Evolutionary conservation across 2,797 vertebrate species (phyloP).

Genomic region (Amblyopsis hoosieri): DNA sequence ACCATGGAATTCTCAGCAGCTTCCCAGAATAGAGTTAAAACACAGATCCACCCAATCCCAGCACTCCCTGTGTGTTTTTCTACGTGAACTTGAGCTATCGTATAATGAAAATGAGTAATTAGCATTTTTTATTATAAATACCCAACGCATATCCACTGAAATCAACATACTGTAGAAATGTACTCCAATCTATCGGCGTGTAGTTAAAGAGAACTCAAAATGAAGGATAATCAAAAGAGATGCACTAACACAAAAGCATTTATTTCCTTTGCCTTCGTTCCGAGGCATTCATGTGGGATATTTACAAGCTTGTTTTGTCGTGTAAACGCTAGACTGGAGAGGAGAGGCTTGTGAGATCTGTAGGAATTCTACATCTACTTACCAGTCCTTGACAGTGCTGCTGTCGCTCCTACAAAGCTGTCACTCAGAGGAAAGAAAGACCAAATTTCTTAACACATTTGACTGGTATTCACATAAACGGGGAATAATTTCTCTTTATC

Average conservation of each 20-base stretch:
- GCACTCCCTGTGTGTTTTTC: slow-evolving; percentile 62
- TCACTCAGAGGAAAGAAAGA: slow-evolving; percentile 34
- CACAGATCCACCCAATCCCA: slow-evolving; percentile 70
- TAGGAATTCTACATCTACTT: slow-evolving; percentile 75
- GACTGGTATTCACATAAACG: no score
- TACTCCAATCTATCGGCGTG: slow-evolving; percentile 28
- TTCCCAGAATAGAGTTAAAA: slow-evolving; percentile 76
- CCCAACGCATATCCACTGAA: not conserved
- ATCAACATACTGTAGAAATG: slow-evolving; percentile 17
- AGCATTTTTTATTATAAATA: slow-evolving; percentile 36
- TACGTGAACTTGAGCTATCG: slow-evolving; percentile 36
- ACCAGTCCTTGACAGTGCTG: slow-evolving; percentile 32
- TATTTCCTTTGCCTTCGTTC: slow-evolving; percentile 31
- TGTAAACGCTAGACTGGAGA: slow-evolving; percentile 70
- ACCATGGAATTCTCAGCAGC: slow-evolving; percentile 76
- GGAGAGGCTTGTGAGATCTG: slow-evolving; percentile 49
- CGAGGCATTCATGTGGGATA: slow-evolving; percentile 70
- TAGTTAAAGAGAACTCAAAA: slow-evolving; percentile 45
- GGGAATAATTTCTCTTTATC: no score
- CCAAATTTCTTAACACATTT: no score
- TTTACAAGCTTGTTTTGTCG: slow-evolving; percentile 70
- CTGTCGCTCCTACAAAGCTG: slow-evolving; percentile 20
- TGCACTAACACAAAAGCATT: slow-evolving; percentile 14
- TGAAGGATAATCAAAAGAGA: slow-evolving; percentile 52
- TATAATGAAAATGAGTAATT: slow-evolving; percentile 54